Base-by-base conservation (phyloP, 2,113 vertebrate species). In the Varanus salvator region DNA sequence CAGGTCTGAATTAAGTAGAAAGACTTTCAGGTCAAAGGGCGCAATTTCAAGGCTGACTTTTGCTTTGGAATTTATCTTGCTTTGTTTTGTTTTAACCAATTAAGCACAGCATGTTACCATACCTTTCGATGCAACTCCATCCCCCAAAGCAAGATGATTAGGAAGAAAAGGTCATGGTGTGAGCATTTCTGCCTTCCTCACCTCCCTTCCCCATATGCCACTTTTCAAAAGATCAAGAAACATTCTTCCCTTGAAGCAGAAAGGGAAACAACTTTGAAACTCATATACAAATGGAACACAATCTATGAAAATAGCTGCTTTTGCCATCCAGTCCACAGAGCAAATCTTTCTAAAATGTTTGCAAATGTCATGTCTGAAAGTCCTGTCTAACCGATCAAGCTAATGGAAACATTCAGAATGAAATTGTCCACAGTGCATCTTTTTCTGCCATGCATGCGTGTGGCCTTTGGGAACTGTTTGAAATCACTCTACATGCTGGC, bases 191-290 rank as follows among this genome's bases (percentile, higher is more conserved):
- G 48, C 23, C 1, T 57, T 21, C 15, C 6, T 17, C 29, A 15
- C 34, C n/a, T 52, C 68, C 29, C 38, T 25, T 57, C 31, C 50
- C 21, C 8, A 14, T 2, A 29, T 8, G 52, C n/a, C 1, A 0
- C 81, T 44, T 92, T 95, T 95, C 94, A 34, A 85, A 76, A 74
- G 83, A 76, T 75, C 91, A 7, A 90, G 80, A 80, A 74, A 86
- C 1, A 78, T 95, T 93, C 19, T 86, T 52, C 27, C 21, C 88
- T 84, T 5, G 38, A 87, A 95, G 54, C 38, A 52, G 78, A 87
- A 84, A 15, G 50, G 38, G 80, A 69, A 34, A 19, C 89, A 60
- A 76, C 88, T 93, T 78, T 92, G 88, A 90, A 80, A 89, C 87
- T 23, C 48, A 69, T 89, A 34, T 50, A 9, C 77, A 90, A 94